A percentile compares a stretch with the other conserved stretches of the same genome.
Conservation (phyloP, 2,113 vertebrate species). For the Cercopithecus mona region DNA sequence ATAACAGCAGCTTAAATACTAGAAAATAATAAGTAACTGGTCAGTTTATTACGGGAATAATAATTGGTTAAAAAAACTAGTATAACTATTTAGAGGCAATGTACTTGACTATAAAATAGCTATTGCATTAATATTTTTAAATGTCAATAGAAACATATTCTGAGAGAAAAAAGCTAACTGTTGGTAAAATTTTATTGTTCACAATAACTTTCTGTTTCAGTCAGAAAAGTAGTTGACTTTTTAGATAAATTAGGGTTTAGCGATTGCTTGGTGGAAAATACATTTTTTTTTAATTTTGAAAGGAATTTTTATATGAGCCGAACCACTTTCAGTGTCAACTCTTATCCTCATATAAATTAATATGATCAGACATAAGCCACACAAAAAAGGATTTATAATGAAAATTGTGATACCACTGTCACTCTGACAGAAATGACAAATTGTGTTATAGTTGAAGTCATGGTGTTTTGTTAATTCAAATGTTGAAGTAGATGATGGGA, state of each 20-base stretch:
- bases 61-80: background rate
- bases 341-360: conserved; percentile 61
- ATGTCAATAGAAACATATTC: background rate
- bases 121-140: conserved; percentile 30
- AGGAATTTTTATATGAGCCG: conserved; percentile 40
- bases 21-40: background rate
- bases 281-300: conserved; percentile 49
- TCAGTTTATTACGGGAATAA: background rate
- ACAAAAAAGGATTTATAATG: conserved; percentile 52
- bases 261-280: background rate
- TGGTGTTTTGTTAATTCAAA: conserved; percentile 10
- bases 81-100: background rate
- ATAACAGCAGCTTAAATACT: background rate
- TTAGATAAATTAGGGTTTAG: conserved; percentile 32
- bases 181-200: conserved; percentile 24
- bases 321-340: conserved; percentile 15
- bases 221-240: background rate
- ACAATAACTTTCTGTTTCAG: conserved; percentile 36
- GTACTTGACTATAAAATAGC: background rate
- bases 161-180: background rate
- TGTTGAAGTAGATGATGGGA: background rate
- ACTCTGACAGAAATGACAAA: conserved; percentile 38
- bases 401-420: conserved; percentile 44
- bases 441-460: conserved; percentile 57
- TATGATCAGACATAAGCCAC: conserved; percentile 32